phyloP scores from a whole-genome alignment of 1,140 invertebrate species.

The Drosophila lacteicornis region DNA sequence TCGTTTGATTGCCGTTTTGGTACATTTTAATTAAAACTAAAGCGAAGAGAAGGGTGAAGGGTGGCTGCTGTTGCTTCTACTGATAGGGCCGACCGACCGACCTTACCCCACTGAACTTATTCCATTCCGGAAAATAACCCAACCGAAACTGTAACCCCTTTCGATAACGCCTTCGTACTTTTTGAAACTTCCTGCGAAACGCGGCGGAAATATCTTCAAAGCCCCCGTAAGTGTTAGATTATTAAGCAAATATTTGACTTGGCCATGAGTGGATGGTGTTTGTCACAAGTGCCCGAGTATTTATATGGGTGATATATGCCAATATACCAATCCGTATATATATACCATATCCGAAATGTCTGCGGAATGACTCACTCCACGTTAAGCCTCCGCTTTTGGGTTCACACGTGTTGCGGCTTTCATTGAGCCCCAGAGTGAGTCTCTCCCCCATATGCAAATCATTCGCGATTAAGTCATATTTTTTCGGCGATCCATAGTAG shows the following conservation, averaged over 20 bases:
- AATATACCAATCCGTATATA: neutral
- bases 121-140: conserved; percentile 9
- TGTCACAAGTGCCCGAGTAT: conserved; percentile 17
- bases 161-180: conserved; percentile 14
- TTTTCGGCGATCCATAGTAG: conserved; percentile 23
- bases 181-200: conserved; percentile 35
- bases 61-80: conserved; percentile 4
- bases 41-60: conserved; percentile 1
- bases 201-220: conserved; percentile 29
- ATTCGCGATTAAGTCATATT: conserved; percentile 48
- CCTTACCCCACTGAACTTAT: conserved; percentile 43
- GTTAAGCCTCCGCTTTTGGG: conserved; percentile 31
- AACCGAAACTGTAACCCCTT: conserved; percentile 1
- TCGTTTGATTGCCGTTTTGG: conserved; percentile 38
- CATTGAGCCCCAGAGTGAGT: conserved; percentile 12
- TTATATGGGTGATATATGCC: conserved; percentile 13
- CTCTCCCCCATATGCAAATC: conserved; percentile 45
- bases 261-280: conserved; percentile 31
- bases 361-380: conserved; percentile 16
- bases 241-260: conserved; percentile 38
- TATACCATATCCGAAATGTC: neutral
- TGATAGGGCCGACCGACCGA: conserved; percentile 33
- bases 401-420: conserved; percentile 40
- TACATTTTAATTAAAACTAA: conserved; percentile 51
- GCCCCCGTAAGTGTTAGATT: conserved; percentile 28